A percentile compares a stretch with the other conserved stretches of the same genome.
These are phyloP conservation scores for Yponomeuta plumbellus DNA, from an alignment of 2,888 invertebrate species.

Conservation along the genomic window DNA sequence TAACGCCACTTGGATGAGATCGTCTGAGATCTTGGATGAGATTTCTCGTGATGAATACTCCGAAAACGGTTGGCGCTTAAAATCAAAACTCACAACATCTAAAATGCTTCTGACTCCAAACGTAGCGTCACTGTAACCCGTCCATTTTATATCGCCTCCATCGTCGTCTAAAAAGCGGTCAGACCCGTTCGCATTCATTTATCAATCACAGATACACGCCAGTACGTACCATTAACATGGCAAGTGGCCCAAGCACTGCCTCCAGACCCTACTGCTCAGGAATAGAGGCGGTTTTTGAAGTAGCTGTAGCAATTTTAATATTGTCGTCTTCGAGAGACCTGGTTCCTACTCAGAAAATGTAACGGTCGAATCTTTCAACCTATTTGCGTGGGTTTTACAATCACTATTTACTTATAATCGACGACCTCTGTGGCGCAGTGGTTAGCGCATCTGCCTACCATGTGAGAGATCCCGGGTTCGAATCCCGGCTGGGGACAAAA, in stretches of 20 bases:
- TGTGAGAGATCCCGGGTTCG: no score
- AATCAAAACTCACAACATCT: neutral
- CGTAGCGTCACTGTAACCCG: neutral
- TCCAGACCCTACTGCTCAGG: neutral
- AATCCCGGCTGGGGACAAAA: no score
- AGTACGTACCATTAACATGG: neutral
- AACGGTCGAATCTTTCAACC: neutral
- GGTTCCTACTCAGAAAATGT: conserved; percentile 1
- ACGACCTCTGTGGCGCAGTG: no score
- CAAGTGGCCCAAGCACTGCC: neutral
- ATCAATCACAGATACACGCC: conserved; percentile 9
- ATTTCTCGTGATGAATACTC: neutral
- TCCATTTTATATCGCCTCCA: conserved; percentile 1
- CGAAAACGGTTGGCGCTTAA: neutral
- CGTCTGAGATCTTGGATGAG: no score
- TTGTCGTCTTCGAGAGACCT: neutral
- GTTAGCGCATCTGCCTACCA: no score
- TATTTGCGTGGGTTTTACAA: neutral
- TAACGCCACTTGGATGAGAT: no score
- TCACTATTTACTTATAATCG: neutral
- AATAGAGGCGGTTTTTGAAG: neutral
- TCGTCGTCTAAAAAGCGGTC: conserved; percentile 5
- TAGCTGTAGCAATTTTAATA: neutral
- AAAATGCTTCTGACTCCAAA: neutral
- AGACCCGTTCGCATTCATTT: conserved; percentile 7